Percentiles rank a stretch among this genome's conserved stretches.
Evolutionary conservation across 2,888 invertebrate species (phyloP).

Genomic region (Himalopsyche tibetana): DNA sequence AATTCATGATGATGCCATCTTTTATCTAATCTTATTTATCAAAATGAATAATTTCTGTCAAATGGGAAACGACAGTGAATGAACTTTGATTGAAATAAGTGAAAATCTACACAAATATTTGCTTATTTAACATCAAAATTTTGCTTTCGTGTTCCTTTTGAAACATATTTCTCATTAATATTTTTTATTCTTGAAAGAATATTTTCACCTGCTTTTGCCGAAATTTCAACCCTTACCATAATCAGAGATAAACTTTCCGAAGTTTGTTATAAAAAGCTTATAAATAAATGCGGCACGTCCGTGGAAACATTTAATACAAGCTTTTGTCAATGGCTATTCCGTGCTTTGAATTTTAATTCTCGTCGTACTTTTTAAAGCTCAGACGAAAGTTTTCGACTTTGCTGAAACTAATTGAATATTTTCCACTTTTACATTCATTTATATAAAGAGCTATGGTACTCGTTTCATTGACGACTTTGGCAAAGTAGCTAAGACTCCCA

Average conservation of each 20-base stretch:
- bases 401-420: conserved; percentile 20
- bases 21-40: no score
- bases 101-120: no score
- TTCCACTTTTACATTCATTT: conserved; percentile 10
- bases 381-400: conserved; percentile 17
- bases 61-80: no score
- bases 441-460: not conserved
- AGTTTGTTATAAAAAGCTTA: conserved; percentile 34
- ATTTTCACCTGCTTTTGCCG: conserved; percentile 3
- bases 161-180: not conserved
- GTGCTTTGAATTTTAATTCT: conserved; percentile 30
- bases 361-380: not conserved
- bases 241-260: conserved; percentile 30
- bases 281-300: conserved; percentile 30
- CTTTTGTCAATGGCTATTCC: conserved; percentile 22
- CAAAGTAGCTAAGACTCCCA: no score
- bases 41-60: no score
- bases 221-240: conserved; percentile 29
- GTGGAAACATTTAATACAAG: conserved; percentile 22
- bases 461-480: no score
- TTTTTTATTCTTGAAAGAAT: not conserved
- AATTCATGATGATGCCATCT: no score
- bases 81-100: no score
- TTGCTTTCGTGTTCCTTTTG: not conserved
- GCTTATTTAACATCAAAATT: no score